phyloP scores from a whole-genome alignment of 2,113 vertebrate genomes.

The Daboia siamensis region DNA sequence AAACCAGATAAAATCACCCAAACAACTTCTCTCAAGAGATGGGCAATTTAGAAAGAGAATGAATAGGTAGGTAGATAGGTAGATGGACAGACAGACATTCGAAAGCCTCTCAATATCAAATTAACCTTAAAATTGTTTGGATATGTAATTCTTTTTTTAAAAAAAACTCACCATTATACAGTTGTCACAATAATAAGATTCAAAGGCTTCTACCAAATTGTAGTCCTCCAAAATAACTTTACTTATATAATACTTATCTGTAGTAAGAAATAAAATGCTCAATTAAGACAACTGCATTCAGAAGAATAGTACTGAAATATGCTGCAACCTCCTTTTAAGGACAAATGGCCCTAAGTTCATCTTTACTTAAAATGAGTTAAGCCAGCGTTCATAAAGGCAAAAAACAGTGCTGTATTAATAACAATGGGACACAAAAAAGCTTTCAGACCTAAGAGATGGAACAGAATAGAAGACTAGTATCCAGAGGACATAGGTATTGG shows the following conservation, averaged over 20 bases:
- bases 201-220: conserved; percentile 64
- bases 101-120: not conserved
- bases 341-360: not conserved
- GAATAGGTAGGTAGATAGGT: no score
- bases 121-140: not conserved
- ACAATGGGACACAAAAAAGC: not conserved
- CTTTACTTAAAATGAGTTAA: not conserved
- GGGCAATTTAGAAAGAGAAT: not conserved
- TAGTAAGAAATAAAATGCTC: not conserved
- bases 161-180: conserved; percentile 69
- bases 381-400: not conserved
- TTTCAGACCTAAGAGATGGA: not conserved
- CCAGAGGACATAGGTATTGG: not conserved
- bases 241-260: conserved; percentile 74
- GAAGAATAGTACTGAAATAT: not conserved
- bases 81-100: no score
- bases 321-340: not conserved
- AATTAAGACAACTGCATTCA: not conserved
- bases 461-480: not conserved
- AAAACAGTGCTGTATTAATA: not conserved
- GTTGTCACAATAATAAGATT: conserved; percentile 29
- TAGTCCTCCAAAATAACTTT: conserved; percentile 65
- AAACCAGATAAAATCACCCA: not conserved
- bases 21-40: not conserved
- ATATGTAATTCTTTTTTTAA: not conserved